Evolutionary conservation across 2,888 invertebrate species (phyloP).

Genomic region (Callimorpha dominula): DNA sequence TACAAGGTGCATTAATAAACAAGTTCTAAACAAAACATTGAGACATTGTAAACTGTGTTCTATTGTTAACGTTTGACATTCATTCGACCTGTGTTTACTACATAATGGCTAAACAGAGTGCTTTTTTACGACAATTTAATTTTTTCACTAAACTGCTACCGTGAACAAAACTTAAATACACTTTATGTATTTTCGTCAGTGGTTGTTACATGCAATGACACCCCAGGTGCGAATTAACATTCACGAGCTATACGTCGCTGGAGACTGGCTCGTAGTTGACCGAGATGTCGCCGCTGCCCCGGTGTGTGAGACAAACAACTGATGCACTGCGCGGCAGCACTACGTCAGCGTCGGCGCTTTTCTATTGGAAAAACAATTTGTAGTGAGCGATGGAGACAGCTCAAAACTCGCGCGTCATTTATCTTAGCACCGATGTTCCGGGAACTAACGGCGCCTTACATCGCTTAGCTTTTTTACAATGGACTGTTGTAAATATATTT

Average conservation of each 20-base stretch:
- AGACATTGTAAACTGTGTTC: background rate
- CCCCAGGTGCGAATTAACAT: background rate
- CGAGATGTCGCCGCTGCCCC: background rate
- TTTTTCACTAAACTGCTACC: too few species aligned
- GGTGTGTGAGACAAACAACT: background rate
- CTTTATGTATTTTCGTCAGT: background rate
- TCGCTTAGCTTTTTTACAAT: background rate
- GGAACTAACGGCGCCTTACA: background rate
- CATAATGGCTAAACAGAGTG: background rate
- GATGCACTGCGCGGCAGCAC: constrained; percentile 7
- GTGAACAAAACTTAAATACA: background rate
- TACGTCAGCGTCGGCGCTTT: constrained; percentile 5
- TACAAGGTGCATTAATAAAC: background rate
- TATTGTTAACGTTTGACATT: background rate
- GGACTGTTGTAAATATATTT: background rate
- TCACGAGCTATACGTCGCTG: background rate
- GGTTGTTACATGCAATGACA: background rate
- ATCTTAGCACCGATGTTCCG: constrained; percentile 6
- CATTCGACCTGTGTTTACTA: background rate
- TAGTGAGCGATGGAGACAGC: constrained; percentile 27
- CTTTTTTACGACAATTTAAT: background rate
- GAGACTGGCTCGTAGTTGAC: background rate
- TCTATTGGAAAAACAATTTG: constrained; percentile 27
- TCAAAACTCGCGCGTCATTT: constrained; percentile 18
- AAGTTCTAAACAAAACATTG: background rate